Evolutionary conservation across 2,113 vertebrate genomes (phyloP).

Genomic region (Erinaceus europaeus): DNA sequence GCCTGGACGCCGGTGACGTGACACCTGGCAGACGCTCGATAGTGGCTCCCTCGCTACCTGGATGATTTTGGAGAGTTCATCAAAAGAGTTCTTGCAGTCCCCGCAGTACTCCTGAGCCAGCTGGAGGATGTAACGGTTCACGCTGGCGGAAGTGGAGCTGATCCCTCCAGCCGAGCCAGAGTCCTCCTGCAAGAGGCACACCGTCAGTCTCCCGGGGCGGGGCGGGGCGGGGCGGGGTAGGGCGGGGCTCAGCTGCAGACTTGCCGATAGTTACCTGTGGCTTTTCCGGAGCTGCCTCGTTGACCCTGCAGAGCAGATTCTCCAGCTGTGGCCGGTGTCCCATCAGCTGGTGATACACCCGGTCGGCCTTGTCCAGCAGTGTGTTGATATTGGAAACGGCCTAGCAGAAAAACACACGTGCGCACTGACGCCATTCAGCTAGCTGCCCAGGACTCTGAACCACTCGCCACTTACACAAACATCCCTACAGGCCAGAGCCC

Average conservation of each 20-base stretch:
- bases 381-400: constrained; percentile 99
- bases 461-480: neutral
- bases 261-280: constrained; percentile 87
- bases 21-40: fast-evolving
- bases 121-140: constrained; percentile 98
- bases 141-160: constrained; percentile 93
- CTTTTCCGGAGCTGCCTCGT: constrained; percentile 97
- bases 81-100: constrained; percentile 98
- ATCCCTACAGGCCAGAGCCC: neutral
- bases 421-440: neutral
- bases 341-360: constrained; percentile 99
- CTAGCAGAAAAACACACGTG: constrained; percentile 75
- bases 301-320: constrained; percentile 96
- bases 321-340: constrained; percentile 96
- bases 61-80: constrained; percentile 99
- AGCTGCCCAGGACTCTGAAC: neutral
- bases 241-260: neutral
- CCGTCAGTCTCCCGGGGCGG: neutral
- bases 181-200: constrained; percentile 88
- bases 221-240: too few species aligned
- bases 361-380: constrained; percentile 96
- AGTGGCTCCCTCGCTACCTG: constrained; percentile 83
- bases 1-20: neutral
- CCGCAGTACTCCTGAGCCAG: constrained; percentile 98
- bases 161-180: constrained; percentile 89